Conservation (phyloP, 1,140 invertebrate genomes). For the Bursaphelenchus mucronatus region DNA sequence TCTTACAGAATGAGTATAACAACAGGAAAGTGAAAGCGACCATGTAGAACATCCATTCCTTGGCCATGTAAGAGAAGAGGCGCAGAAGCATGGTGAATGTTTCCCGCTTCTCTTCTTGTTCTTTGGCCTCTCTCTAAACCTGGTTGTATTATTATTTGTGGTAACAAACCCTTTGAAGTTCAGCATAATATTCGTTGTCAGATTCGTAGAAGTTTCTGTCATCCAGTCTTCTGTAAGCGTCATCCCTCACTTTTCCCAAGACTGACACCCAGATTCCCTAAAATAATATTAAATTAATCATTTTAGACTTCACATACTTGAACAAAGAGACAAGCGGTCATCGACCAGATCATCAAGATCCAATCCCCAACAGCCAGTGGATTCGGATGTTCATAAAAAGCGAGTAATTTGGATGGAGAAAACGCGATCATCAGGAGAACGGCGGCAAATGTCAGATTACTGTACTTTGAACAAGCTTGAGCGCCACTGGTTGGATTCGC, state of each 20-base stretch:
- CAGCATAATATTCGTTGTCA: slow-evolving; percentile 42
- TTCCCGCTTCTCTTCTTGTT: slow-evolving; percentile 44
- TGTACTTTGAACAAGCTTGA: slow-evolving; percentile 45
- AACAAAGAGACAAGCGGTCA: slow-evolving; percentile 52
- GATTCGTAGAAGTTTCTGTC: slow-evolving; percentile 21
- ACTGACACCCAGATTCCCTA: slow-evolving; percentile 56
- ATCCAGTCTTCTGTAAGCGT: slow-evolving; percentile 1
- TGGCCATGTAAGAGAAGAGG: slow-evolving; percentile 42
- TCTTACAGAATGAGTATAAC: slow-evolving; percentile 53
- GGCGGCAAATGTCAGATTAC: slow-evolving; percentile 46
- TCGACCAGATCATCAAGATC: slow-evolving; percentile 55
- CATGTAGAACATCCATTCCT: slow-evolving; percentile 45
- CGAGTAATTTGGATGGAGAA: slow-evolving; percentile 57
- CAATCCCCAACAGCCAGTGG: slow-evolving; percentile 53
- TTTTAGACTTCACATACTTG: slow-evolving; percentile 37
- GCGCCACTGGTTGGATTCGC: slow-evolving; percentile 51
- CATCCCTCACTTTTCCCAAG: slow-evolving; percentile 51
- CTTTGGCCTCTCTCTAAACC: slow-evolving; percentile 39
- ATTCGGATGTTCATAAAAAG: slow-evolving; percentile 54
- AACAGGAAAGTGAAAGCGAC: slow-evolving; percentile 55
- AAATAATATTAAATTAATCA: slow-evolving; percentile 7
- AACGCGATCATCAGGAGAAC: slow-evolving; percentile 43
- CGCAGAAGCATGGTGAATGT: slow-evolving; percentile 46
- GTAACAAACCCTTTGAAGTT: slow-evolving; percentile 26
- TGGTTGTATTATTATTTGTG: slow-evolving; percentile 3